Evolutionary conservation across 2,888 invertebrate species (phyloP), one percentile per base, ranked within the genome.

Genomic region (Watsonalla cultraria): DNA sequence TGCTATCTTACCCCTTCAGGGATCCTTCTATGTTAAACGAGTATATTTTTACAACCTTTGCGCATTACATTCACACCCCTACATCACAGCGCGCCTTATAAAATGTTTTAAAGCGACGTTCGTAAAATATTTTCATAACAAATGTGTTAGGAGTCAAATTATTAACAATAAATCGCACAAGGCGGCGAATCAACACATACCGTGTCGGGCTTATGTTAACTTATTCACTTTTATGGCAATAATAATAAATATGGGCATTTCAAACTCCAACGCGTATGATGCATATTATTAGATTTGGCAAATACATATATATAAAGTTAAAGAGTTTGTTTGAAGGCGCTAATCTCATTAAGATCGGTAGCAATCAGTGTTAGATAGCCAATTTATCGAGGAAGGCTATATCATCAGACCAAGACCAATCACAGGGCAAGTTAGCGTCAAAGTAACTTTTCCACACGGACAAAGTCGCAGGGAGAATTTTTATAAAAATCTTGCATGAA

Each of bases 41-140:
- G 42, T 2, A 11, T 42, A 5, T 7, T 7, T 37, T 7, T 37
- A 37, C 37, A 7, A 37, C 34, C 24, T 47, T 34, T 13, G 11
- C 24, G 35, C 37, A 54, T 49, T 59, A 60, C 62, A 60, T 63
- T 51, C 57, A 57, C 14, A 53, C 54, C 42, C 57, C 54, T 51
- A 61, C 60, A 45, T 46, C 14, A n/a, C 59, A 37, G 37, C 42
- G 8, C 11, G 11, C 57, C 60, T 57, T 63, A 65, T 73, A 76
- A 74, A 74, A 62, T 62, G 55, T 73, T 68, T 82, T 76, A 79
- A 80, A 74, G 75, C 69, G 57, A 58, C 56, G 66, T 72, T 66
- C 69, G 74, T 80, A 78, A 80, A 82, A 80, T 78, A 77, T 81
- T 80, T 78, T 79, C 78, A 80, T 77, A 83, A 84, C 86, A 83